These are phyloP conservation scores for Atractosteus spatula DNA, from an alignment of 2,113 vertebrate species.

Conservation along the genomic window DNA sequence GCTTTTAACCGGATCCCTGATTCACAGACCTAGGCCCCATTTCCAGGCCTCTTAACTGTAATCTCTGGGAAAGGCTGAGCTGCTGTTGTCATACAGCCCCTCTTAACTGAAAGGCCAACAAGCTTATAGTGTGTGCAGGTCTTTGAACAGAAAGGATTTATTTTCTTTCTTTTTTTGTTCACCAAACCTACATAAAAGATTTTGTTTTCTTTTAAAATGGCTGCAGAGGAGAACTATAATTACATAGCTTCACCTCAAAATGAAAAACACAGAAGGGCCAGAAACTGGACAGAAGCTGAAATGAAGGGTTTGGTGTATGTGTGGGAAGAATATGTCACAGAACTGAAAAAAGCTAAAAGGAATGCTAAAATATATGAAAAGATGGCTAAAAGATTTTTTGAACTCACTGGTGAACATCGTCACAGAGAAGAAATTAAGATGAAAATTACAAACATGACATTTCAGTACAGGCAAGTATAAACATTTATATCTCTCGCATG, in stretches of 20 bases:
- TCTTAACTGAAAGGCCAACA: slow-evolving; percentile 24
- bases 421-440: slow-evolving; percentile 98
- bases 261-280: slow-evolving; percentile 93
- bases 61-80: slow-evolving; percentile 75
- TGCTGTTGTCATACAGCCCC: slow-evolving; percentile 31
- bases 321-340: slow-evolving; percentile 94
- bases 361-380: slow-evolving; percentile 97
- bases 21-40: slow-evolving; percentile 96
- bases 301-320: slow-evolving; percentile 95
- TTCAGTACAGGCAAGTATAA: slow-evolving; percentile 91
- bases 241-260: slow-evolving; percentile 79
- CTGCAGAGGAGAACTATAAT: slow-evolving; percentile 81
- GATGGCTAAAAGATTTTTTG: slow-evolving; percentile 94
- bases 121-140: slow-evolving; percentile 42
- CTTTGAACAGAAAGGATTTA: slow-evolving; percentile 44
- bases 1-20: slow-evolving; percentile 99
- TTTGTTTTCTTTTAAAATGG: slow-evolving; percentile 64
- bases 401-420: slow-evolving; percentile 91
- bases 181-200: slow-evolving; percentile 24
- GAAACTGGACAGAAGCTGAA: slow-evolving; percentile 96
- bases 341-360: slow-evolving; percentile 94
- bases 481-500: background rate
- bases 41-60: slow-evolving; percentile 91
- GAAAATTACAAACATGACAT: slow-evolving; percentile 99
- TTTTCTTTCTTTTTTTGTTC: slow-evolving; percentile 33